A percentile compares a stretch with the other conserved stretches of the same genome.
These are phyloP conservation scores for Lethrus apterus DNA, from an alignment of 1,140 invertebrate genomes.

Conservation along the genomic window DNA sequence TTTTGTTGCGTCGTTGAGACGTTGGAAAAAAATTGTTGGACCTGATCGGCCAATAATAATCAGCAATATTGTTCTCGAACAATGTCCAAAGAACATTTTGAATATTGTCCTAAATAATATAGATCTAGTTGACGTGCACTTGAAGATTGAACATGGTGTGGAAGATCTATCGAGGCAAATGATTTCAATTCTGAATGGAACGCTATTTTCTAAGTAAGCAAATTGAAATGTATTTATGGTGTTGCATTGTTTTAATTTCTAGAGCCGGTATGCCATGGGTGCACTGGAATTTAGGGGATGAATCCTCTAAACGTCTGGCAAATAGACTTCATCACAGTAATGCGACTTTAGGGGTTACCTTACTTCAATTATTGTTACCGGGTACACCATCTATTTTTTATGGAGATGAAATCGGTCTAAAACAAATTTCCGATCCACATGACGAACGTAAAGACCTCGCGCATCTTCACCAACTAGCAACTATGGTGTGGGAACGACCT, in stretches of 20 bases:
- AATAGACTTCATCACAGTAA: slow-evolving; percentile 46
- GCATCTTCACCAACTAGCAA: slow-evolving; percentile 55
- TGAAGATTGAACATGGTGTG: slow-evolving; percentile 53
- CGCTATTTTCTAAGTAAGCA: slow-evolving; percentile 47
- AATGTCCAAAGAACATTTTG: slow-evolving; percentile 37
- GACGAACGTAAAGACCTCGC: slow-evolving; percentile 53
- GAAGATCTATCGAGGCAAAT: slow-evolving; percentile 50
- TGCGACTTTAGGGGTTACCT: slow-evolving; percentile 53
- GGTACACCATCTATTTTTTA: slow-evolving; percentile 76
- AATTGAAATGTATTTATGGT: no score
- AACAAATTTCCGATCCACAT: slow-evolving; percentile 43
- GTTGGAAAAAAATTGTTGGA: slow-evolving; percentile 61
- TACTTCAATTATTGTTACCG: slow-evolving; percentile 67
- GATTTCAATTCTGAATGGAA: slow-evolving; percentile 46
- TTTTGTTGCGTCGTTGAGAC: slow-evolving; percentile 45
- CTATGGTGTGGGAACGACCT: slow-evolving; percentile 53
- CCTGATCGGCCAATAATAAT: slow-evolving; percentile 58
- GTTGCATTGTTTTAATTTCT: no score
- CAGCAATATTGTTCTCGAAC: slow-evolving; percentile 49
- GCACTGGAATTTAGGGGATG: slow-evolving; percentile 66
- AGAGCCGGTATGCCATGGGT: slow-evolving; percentile 60
- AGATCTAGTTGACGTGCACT: slow-evolving; percentile 62
- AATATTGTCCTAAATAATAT: slow-evolving; percentile 54
- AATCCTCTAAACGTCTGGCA: slow-evolving; percentile 50
- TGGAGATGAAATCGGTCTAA: slow-evolving; percentile 66